Percentiles rank a stretch among this genome's conserved stretches.
Conservation (phyloP, 2,888 invertebrate species). For the Danaus chrysippus region DNA sequence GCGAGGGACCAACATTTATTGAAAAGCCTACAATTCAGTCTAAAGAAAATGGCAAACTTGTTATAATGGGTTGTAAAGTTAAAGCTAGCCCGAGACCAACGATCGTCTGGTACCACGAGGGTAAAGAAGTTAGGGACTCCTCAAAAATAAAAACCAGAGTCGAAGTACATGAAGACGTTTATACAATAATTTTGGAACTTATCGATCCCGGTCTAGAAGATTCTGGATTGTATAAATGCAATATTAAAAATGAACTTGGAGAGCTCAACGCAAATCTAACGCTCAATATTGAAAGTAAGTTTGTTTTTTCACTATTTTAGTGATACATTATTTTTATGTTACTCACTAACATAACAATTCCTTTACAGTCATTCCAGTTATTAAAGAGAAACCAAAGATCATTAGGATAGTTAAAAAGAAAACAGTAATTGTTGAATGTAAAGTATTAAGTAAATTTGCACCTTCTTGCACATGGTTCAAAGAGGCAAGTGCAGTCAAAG, state of each 20-base stretch:
- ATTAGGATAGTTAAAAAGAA: constrained; percentile 95
- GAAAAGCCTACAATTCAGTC: constrained; percentile 94
- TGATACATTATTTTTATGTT: background rate
- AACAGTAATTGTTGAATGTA: constrained; percentile 95
- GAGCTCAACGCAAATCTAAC: constrained; percentile 98
- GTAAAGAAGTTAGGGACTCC: constrained; percentile 85
- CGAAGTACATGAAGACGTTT: constrained; percentile 88
- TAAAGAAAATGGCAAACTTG: constrained; percentile 78
- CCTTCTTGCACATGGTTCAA: constrained; percentile 97
- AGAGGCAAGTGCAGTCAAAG: constrained; percentile 87
- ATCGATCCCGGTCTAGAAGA: constrained; percentile 96
- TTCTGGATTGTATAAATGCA: constrained; percentile 98
- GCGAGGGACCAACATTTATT: constrained; percentile 96
- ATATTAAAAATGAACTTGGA: constrained; percentile 96
- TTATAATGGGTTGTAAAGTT: constrained; percentile 74
- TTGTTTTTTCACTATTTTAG: constrained; percentile 6
- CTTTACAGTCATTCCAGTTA: constrained; percentile 90
- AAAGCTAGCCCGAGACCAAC: constrained; percentile 75
- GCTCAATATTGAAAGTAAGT: constrained; percentile 97
- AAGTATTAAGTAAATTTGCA: constrained; percentile 94
- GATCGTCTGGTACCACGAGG: constrained; percentile 75
- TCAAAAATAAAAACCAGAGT: constrained; percentile 89
- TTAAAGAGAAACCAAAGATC: constrained; percentile 94
- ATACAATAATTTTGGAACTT: constrained; percentile 91
- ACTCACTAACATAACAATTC: constrained; percentile 12